Conservation (phyloP, 2,888 invertebrate genomes). For the Zelleria hepariella region DNA sequence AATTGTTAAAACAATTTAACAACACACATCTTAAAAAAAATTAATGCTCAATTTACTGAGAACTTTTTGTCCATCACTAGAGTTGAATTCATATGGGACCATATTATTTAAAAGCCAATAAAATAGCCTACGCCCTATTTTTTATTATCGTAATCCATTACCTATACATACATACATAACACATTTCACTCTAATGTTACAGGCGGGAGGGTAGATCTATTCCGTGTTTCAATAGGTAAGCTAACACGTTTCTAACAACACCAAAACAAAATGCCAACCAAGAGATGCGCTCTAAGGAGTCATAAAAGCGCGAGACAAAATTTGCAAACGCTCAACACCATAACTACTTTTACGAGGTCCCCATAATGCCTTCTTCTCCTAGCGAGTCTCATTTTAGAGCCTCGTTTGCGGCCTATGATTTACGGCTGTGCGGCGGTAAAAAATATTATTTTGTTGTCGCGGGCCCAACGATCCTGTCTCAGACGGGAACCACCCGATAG, state of each 20-base stretch:
- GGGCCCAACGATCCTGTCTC: not conserved
- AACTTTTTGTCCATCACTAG: too few species aligned
- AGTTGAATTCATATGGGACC: too few species aligned
- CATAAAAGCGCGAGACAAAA: slow-evolving; percentile 14
- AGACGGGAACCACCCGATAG: not conserved
- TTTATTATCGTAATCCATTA: too few species aligned
- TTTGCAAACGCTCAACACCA: slow-evolving; percentile 17
- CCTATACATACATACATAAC: too few species aligned
- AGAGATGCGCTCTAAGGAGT: slow-evolving; percentile 1
- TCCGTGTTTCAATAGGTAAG: not conserved
- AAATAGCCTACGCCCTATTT: too few species aligned
- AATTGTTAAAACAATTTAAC: too few species aligned
- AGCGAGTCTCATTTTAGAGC: slow-evolving; percentile 36
- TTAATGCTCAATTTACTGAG: too few species aligned
- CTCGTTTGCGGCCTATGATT: slow-evolving; percentile 37
- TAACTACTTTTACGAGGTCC: slow-evolving; percentile 32
- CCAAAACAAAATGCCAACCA: not conserved
- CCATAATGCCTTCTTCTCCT: slow-evolving; percentile 26
- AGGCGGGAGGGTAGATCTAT: too few species aligned
- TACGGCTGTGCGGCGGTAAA: slow-evolving; percentile 26
- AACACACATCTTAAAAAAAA: too few species aligned
- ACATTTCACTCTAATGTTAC: too few species aligned
- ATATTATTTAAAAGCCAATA: too few species aligned
- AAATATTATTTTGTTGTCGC: not conserved
- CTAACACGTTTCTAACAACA: not conserved